Percentiles rank a stretch among this genome's conserved stretches.
Conservation (phyloP, 2,797 vertebrate genomes). For the Sciurus vulgaris region DNA sequence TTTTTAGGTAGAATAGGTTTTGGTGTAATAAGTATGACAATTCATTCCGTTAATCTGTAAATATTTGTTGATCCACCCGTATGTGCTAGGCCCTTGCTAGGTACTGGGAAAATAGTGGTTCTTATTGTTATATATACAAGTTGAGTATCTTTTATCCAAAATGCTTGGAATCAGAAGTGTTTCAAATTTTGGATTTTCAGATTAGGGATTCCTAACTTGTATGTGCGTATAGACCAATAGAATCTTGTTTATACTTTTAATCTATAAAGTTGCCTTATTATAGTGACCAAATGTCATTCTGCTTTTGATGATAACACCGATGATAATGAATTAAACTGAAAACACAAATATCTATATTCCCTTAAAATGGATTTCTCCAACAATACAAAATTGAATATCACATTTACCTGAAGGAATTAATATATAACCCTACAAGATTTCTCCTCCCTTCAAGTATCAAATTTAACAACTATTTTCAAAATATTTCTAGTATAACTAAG, state of each 20-base stretch:
- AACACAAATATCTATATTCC: background rate
- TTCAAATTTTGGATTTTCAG: background rate
- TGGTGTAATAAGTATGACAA: too few relatives aligned
- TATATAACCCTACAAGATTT: background rate
- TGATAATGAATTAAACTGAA: background rate
- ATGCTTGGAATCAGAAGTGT: background rate
- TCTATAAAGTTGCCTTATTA: slow-evolving; percentile 89
- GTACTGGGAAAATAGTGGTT: background rate
- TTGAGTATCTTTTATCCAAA: background rate
- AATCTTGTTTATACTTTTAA: slow-evolving; percentile 25
- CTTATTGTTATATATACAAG: background rate
- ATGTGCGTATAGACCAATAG: background rate
- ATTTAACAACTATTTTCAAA: slow-evolving; percentile 29
- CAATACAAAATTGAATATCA: background rate
- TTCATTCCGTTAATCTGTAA: background rate
- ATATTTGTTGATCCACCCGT: background rate
- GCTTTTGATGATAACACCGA: slow-evolving; percentile 33
- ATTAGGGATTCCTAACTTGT: background rate
- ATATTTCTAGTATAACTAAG: background rate
- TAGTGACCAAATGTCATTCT: slow-evolving; percentile 86
- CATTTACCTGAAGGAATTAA: slow-evolving; percentile 21
- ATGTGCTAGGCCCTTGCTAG: background rate
- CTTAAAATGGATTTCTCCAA: slow-evolving; percentile 47
- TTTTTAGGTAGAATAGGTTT: background rate
- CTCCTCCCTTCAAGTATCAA: background rate